Conservation (phyloP, 2,113 vertebrate genomes). For the Solenodon paradoxus region DNA sequence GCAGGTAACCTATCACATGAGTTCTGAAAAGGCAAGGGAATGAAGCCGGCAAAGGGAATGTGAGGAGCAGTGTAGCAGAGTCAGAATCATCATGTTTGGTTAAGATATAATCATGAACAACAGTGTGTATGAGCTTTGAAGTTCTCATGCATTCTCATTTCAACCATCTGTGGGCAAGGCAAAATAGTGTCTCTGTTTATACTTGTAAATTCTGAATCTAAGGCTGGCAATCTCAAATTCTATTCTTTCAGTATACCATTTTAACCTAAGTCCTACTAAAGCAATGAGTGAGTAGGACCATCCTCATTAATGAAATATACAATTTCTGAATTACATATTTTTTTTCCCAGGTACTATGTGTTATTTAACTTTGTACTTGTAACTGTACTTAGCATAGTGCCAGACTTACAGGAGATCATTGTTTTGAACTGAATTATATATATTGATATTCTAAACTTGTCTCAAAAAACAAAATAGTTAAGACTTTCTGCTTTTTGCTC, state of each 20-base stretch:
- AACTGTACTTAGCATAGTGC: not conserved
- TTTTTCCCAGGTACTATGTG: not conserved
- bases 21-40: not conserved
- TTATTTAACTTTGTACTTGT: not conserved
- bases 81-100: not conserved
- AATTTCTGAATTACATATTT: not conserved
- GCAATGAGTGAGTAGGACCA: not conserved
- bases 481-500: not conserved
- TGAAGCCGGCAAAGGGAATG: not conserved
- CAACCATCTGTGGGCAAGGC: not conserved
- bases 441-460: not conserved
- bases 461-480: not conserved
- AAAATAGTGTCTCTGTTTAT: not conserved
- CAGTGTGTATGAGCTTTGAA: not conserved
- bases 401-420: not conserved
- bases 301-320: not conserved
- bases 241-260: not conserved
- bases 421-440: not conserved
- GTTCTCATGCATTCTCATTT: not conserved
- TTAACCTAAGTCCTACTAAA: not conserved
- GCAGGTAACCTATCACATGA: not conserved
- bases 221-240: not conserved
- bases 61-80: not conserved
- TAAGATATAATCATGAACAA: not conserved
- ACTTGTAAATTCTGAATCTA: not conserved